These are phyloP conservation scores for Chlorospingus flavigularis DNA, from an alignment of 2,797 vertebrate species.

Conservation along the genomic window DNA sequence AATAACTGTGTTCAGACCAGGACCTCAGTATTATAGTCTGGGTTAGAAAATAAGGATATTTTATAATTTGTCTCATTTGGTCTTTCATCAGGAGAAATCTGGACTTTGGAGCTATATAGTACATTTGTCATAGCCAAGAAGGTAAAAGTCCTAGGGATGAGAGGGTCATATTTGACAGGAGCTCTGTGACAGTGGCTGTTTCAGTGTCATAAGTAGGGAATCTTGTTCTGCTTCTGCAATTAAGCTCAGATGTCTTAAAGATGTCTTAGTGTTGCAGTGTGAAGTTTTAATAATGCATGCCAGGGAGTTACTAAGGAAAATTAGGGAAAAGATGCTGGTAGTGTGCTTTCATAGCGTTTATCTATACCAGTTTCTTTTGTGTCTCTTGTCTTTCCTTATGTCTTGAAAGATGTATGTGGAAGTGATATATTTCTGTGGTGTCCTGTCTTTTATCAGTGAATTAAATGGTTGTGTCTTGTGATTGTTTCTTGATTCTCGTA, in stretches of 20 bases:
- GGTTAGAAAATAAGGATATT: conserved; percentile 1
- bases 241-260: conserved; percentile 19
- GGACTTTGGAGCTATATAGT: conserved; percentile 13
- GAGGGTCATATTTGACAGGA: neutral
- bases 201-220: neutral
- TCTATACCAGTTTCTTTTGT: conserved; percentile 66
- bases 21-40: conserved; percentile 19
- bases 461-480: conserved; percentile 75
- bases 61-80: conserved; percentile 37
- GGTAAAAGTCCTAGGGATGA: neutral
- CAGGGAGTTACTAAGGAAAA: conserved; percentile 35
- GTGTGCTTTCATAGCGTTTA: conserved; percentile 56
- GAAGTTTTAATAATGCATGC: neutral
- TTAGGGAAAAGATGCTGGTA: conserved; percentile 38
- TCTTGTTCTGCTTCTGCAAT: conserved; percentile 14
- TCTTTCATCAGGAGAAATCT: conserved; percentile 13
- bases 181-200: conserved; percentile 27
- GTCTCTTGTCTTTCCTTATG: conserved; percentile 74
- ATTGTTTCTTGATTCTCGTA: conserved; percentile 73
- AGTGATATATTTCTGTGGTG: conserved; percentile 75
- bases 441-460: conserved; percentile 77
- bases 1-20: conserved; percentile 50
- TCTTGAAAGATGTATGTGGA: conserved; percentile 77
- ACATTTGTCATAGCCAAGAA: conserved; percentile 1
- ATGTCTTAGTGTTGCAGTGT: conserved; percentile 1